Evolutionary conservation across 53 echinoderm and acorn worm genomes (phyloP).

Genomic region (Hippasteria phrygiana): DNA sequence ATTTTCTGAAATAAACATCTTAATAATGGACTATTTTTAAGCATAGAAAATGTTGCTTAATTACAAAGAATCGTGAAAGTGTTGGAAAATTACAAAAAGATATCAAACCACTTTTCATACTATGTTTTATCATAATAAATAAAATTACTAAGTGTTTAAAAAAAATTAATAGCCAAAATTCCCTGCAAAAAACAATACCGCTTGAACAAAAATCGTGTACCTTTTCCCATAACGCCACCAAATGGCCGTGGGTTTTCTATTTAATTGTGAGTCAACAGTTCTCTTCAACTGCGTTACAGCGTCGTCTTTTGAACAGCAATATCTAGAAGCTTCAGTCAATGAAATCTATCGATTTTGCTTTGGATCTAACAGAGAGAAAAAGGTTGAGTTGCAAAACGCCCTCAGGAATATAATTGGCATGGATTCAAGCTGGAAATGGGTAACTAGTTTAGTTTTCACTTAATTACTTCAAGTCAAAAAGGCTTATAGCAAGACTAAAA

Average conservation of each 20-base stretch:
- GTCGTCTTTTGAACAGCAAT: too few species aligned
- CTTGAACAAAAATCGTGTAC: too few species aligned
- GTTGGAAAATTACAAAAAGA: background rate
- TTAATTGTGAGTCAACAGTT: background rate
- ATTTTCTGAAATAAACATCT: too few species aligned
- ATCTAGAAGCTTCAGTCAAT: background rate
- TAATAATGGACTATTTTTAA: too few species aligned
- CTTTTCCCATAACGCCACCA: background rate
- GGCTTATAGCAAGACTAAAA: background rate
- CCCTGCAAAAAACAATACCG: too few species aligned
- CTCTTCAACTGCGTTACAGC: too few species aligned
- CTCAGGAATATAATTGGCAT: background rate
- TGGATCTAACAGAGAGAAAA: background rate
- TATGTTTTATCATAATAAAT: background rate
- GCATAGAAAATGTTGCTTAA: too few species aligned
- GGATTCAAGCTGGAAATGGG: background rate
- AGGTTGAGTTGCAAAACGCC: background rate
- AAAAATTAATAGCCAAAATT: too few species aligned
- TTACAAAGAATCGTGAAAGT: background rate
- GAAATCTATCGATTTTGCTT: background rate
- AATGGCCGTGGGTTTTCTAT: background rate
- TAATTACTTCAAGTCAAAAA: background rate
- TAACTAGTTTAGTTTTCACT: constrained; percentile 1
- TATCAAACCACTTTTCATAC: background rate
- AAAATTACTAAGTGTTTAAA: too few species aligned